Evolutionary conservation across 2,113 vertebrate species (phyloP), one percentile per base, ranked within the genome.

Genomic region (Gila orcuttii): DNA sequence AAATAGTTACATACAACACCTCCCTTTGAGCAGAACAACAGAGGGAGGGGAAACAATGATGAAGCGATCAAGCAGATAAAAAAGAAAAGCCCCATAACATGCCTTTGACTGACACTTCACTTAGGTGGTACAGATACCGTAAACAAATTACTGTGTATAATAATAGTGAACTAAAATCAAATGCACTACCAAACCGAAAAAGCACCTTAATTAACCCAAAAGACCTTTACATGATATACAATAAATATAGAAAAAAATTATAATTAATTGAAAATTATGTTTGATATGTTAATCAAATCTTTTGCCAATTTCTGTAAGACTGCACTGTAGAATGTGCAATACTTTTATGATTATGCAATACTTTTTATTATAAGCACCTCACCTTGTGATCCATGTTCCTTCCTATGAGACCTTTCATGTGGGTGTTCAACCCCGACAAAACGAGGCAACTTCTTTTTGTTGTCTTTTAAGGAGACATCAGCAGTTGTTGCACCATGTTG

Each of bases 381-480:
- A 86, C 78, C 85, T 86, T 47, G 17, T 47, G 52, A 71, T 12
- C 5, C 36, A 39, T 10, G 66, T 47, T 31, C 79, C 33, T 12
- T 36, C 50, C 0, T 28, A 23, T 21, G 50, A 57, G 33, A 59
- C 28, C 52, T 59, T 73, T 57, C 78, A 71, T 77, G 23, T 57
- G 39, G 55, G 31, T 13, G 39, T 50, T 60, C 33, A n/a, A 31
- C 33, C 50, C 76, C 23, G 11, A 81, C 39, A 60, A 59, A 36
- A 57, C 9, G 12, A 36, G 68, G 19, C 39, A 28, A 62, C 78
- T 75, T 82, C 77, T 47, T 62, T 81, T 82, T 86, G 66, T 28
- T 75, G 52, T 81, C 85, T 86, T 86, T 81, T 77, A 75, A 52
- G 13, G 68, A 82, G 39, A 86, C 45, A 75, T 80, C 31, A 60